phyloP scores from a whole-genome alignment of 2,797 vertebrate species.

The Todus mexicanus region DNA sequence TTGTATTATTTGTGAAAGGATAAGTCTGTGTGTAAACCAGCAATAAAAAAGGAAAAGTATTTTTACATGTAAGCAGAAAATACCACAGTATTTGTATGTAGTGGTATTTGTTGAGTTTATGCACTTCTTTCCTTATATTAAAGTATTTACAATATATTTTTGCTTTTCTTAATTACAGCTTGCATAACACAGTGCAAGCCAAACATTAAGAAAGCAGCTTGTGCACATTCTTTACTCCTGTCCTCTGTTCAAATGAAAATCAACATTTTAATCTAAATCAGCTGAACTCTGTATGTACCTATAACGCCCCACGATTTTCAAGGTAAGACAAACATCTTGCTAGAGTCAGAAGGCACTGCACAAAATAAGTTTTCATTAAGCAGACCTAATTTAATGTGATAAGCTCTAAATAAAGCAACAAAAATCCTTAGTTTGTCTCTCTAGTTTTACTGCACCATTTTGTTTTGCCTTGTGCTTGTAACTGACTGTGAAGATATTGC shows the following conservation, averaged over 20 bases:
- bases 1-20: not conserved
- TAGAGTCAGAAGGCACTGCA: not conserved
- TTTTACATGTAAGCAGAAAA: not conserved
- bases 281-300: not conserved
- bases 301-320: not conserved
- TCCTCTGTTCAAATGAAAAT: not conserved
- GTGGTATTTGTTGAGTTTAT: not conserved
- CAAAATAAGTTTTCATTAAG: not conserved
- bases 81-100: not conserved
- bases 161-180: not conserved
- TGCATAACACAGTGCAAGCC: not conserved
- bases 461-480: not conserved
- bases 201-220: not conserved
- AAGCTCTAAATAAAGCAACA: not conserved
- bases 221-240: not conserved
- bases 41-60: not conserved
- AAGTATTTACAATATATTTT: not conserved
- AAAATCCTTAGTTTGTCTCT: not conserved
- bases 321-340: not conserved
- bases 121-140: not conserved
- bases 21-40: not conserved
- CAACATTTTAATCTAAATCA: not conserved
- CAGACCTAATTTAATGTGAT: not conserved
- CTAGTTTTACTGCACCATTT: slow-evolving; percentile 22
- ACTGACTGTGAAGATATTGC: slow-evolving; percentile 45